These are phyloP conservation scores for Eurosta solidaginis DNA, from an alignment of 1,140 invertebrate genomes.

Conservation along the genomic window DNA sequence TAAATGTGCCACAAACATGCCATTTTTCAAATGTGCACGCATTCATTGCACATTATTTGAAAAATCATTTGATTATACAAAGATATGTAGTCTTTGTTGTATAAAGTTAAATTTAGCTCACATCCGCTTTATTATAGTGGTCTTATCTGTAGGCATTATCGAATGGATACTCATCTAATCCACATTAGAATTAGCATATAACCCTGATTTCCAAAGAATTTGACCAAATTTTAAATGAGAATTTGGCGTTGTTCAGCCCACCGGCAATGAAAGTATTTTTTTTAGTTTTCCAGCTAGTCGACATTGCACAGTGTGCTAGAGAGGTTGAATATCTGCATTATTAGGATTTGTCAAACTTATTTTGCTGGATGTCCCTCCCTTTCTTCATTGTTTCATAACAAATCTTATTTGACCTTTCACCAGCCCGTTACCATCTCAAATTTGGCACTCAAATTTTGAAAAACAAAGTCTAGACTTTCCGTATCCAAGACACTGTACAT, in stretches of 20 bases:
- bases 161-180: slow-evolving; percentile 5
- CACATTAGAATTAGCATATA: not conserved
- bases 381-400: too few relatives aligned
- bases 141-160: not conserved
- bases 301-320: not conserved
- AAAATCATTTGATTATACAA: too few relatives aligned
- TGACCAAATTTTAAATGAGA: not conserved
- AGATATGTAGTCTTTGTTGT: not conserved
- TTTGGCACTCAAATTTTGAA: too few relatives aligned
- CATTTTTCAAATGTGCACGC: not conserved
- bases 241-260: not conserved
- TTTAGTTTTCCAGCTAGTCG: too few relatives aligned
- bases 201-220: not conserved
- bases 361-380: too few relatives aligned
- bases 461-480: too few relatives aligned
- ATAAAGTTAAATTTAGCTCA: slow-evolving; percentile 4
- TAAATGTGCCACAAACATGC: slow-evolving; percentile 4
- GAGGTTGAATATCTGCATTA: not conserved
- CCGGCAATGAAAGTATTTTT: not conserved
- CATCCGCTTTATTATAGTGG: not conserved
- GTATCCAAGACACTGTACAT: too few relatives aligned
- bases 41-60: too few relatives aligned
- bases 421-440: too few relatives aligned
- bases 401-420: too few relatives aligned
- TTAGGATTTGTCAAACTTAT: not conserved